Base-by-base conservation (phyloP, 2,797 vertebrate genomes). In the Enteromius thamalakanensis region DNA sequence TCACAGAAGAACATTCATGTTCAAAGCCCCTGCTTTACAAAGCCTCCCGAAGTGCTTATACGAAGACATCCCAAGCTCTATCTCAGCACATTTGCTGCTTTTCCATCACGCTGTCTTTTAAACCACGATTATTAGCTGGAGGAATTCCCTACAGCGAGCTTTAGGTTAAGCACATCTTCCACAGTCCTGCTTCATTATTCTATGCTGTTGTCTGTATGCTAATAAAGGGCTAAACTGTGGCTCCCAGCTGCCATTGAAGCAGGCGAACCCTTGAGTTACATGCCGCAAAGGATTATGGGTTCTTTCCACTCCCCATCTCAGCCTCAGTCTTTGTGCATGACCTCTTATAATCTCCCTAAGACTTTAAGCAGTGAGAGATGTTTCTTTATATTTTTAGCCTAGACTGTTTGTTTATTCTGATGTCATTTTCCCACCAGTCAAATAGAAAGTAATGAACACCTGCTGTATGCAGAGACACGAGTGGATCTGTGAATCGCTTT, bases 341-440 rank as follows among this genome's bases (percentile, higher is more conserved):
- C 87, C 84, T 85, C 62, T 53, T 84, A 75, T 89, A 90, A 89
- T 88, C 85, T 85, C 82, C 10, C 76, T 86, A 87, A 89, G 85
- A 83, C 83, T 84, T 84, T 90, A 89, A 89, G 86, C 79, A 85
- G 78, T 47, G 77, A 81, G 64, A 88, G 79, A 85, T 85, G 62
- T 87, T 79, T 60, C 74, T 82, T 71, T 60, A 42, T 68, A 51
- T 75, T 71, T 70, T 34, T 51, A 47, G 58, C 69, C 60, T 58
- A 40, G 75, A 70, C 79, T 84, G 76, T 82, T 65, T 49, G n/a
- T 64, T 76, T 45, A 81, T 80, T 84, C 80, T 82, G 49, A 70
- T 42, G 65, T 82, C 76, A 49, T 49, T 53, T 67, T 69, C 32
- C 55, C 69, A 64, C 69, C 55, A 62, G 34, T 72, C 40, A 47